Evolutionary conservation across 2,113 vertebrate species (phyloP).

Genomic region (Perca fluviatilis): DNA sequence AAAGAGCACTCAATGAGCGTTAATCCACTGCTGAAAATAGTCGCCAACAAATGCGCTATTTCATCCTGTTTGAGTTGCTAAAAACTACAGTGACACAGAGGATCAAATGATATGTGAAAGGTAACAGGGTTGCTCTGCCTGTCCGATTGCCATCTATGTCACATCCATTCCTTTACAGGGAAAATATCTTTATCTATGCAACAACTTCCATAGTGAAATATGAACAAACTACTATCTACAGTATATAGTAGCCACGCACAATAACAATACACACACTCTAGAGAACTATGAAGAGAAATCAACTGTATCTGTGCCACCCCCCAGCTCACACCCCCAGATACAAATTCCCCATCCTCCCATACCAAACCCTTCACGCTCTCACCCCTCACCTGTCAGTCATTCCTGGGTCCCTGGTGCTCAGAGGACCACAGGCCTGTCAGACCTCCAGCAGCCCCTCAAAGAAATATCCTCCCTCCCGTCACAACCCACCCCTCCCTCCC

Average conservation of each 20-base stretch:
- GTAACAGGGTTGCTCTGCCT: background rate
- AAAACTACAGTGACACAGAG: background rate
- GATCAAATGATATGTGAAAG: background rate
- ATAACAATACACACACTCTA: background rate
- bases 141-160: background rate
- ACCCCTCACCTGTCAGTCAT: slow-evolving; percentile 72
- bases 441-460: slow-evolving; percentile 75
- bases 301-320: background rate
- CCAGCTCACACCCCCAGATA: background rate
- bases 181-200: background rate
- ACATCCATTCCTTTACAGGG: too few relatives aligned
- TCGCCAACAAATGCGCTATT: background rate
- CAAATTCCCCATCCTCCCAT: slow-evolving; percentile 12
- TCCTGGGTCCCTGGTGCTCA: slow-evolving; percentile 60
- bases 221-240: background rate
- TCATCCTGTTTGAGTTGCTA: background rate
- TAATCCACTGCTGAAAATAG: background rate
- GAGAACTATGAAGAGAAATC: background rate
- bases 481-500: slow-evolving; percentile 32
- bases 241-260: background rate
- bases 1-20: background rate
- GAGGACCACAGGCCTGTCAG: slow-evolving; percentile 67
- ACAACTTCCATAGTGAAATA: background rate
- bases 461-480: slow-evolving; percentile 55
- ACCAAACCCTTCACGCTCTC: slow-evolving; percentile 21